Conservation (phyloP, 1,140 invertebrate species). For the Zeugodacus cucurbitae region DNA sequence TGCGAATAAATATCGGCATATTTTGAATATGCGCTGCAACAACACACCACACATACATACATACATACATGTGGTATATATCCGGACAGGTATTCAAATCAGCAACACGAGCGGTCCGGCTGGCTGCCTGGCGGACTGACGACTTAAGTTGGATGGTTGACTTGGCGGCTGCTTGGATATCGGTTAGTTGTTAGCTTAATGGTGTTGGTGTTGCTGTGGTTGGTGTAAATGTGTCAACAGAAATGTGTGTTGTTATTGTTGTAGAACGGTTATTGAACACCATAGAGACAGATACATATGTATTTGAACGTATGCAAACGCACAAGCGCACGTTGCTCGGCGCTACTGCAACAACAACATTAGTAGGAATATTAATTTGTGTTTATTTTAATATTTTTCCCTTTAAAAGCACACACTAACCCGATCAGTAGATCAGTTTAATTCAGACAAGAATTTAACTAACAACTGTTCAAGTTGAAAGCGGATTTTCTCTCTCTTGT, state of each 20-base stretch:
- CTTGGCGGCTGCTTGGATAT: background rate
- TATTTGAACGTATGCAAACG: background rate
- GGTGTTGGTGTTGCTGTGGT: background rate
- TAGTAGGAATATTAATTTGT: conserved; percentile 3
- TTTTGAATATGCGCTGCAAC: background rate
- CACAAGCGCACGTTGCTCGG: background rate
- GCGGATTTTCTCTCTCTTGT: background rate
- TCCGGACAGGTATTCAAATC: conserved; percentile 12
- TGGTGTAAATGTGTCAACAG: conserved; percentile 14
- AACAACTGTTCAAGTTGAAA: conserved; percentile 42
- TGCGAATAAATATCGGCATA: conserved; percentile 24
- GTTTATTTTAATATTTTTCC: conserved; percentile 38
- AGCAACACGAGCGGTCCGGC: background rate
- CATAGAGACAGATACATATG: background rate
- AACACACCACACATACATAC: background rate
- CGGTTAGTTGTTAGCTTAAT: background rate
- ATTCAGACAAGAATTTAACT: conserved; percentile 53
- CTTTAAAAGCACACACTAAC: conserved; percentile 60
- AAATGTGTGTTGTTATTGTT: conserved; percentile 11
- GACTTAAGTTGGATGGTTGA: background rate
- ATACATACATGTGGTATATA: background rate
- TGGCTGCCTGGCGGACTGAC: background rate
- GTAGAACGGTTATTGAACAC: background rate
- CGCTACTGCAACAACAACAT: conserved; percentile 12
- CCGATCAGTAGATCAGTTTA: conserved; percentile 60